Base-by-base conservation (phyloP, 2,113 vertebrate genomes). In the Tylochromis polylepis region DNA sequence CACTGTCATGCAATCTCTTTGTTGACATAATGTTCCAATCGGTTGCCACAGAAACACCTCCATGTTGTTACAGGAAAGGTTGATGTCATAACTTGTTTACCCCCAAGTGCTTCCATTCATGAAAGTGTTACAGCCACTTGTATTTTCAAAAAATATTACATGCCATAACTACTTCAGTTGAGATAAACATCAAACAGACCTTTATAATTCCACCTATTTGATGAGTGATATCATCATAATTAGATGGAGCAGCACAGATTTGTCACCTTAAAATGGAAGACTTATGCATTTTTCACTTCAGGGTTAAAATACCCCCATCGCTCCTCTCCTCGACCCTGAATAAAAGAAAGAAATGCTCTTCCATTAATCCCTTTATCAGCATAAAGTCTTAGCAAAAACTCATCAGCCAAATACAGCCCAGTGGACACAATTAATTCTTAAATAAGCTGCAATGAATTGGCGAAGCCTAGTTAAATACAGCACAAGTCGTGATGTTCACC, bases 351-450 rank as follows among this genome's bases (percentile, higher is more conserved):
- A 80, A 83, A 81, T 77, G 18, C 6, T 22, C 62, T n/a, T 34
- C 24, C 55, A 70, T 82, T 85, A 92, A 90, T 93, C 83, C 79
- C 38, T 84, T 88, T 83, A 90, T 89, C 86, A 88, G 70, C 27
- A 49, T 8, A 36, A 82, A 46, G 84, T 81, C 70, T 83, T 51
- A 65, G 9, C 29, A 88, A 34, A 89, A 89, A 70, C 55, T 49
- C 62, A 89, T 91, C 27, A 89, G 85, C 56, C 58, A 81, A 85
- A 82, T 49, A 43, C 16, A 36, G 81, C 84, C 51, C 43, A 41
- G 46, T 36, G 38, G 67, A 88, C 29, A 82, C 18, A 12, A 56
- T 80, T 86, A 34, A 82, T 38, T 78, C 41, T 75, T 53, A 1
- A 79, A 81, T 22, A 60, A 79, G 70, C 12, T 4, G 18, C 29